phyloP scores from a whole-genome alignment of 1,140 invertebrate species.

The Drosophila virilis region DNA sequence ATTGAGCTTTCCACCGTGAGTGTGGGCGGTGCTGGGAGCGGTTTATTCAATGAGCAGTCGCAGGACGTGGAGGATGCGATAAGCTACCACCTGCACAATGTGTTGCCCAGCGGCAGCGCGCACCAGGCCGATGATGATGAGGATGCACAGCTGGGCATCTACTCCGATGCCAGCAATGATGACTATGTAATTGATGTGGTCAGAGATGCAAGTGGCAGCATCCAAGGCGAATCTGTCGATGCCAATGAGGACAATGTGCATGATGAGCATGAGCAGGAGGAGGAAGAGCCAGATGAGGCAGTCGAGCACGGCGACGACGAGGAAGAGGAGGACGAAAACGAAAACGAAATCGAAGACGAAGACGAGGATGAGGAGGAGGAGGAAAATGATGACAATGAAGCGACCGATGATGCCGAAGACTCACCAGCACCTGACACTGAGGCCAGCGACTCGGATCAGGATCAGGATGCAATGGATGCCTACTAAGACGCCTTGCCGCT shows the following conservation, averaged over 20 bases:
- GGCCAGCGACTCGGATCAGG: conserved; percentile 18
- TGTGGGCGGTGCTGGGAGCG: conserved; percentile 6
- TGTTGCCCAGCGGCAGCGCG: conserved; percentile 11
- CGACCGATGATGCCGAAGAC: conserved; percentile 32
- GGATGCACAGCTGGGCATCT: conserved; percentile 43
- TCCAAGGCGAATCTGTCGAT: conserved; percentile 5
- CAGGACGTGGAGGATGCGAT: conserved; percentile 21
- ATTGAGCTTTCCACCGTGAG: conserved; percentile 55
- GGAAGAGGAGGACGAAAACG: conserved; percentile 8
- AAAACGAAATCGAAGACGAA: conserved; percentile 28
- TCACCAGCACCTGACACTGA: conserved; percentile 2
- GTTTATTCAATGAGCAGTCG: conserved; percentile 39
- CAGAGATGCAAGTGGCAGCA: conserved; percentile 16
- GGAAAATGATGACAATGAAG: conserved; percentile 23
- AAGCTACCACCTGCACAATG: conserved; percentile 23
- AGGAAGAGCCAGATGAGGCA: conserved; percentile 1
- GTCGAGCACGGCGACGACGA: not conserved
- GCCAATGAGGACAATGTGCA: conserved; percentile 8
- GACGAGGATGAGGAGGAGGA: conserved; percentile 30
- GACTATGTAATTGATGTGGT: conserved; percentile 43
- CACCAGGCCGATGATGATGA: conserved; percentile 15
- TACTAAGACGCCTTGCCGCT: conserved; percentile 23
- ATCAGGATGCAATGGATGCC: conserved; percentile 17
- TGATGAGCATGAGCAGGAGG: not conserved
- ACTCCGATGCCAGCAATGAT: conserved; percentile 37